Evolutionary conservation across 1,140 invertebrate genomes (phyloP), one percentile per base, ranked within the genome.

Genomic region (Lepidostoma basale): DNA sequence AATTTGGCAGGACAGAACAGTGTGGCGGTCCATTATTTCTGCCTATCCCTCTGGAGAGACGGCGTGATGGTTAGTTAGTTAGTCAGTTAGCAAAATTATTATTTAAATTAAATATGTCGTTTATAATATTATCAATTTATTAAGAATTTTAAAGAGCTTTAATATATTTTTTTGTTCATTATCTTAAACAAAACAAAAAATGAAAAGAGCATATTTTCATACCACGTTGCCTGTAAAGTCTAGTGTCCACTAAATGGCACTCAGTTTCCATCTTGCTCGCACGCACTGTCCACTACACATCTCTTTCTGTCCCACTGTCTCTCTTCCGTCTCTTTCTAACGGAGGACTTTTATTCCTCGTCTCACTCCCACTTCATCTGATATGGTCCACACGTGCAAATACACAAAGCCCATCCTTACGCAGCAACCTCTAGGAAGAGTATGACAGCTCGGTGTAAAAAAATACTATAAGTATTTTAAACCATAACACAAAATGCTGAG

Each of bases 201-300:
- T n/a, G n/a, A n/a, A n/a, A n/a, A 58, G 14, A 58, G 30, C 9
- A n/a, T 0, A 16, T 42, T 42, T 44, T 60, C 23, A 26, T 1
- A n/a, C 8, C 10, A 22, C 6, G 1, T 62, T 45, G n/a, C 3
- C 60, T 62, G 26, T 62, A 62, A n/a, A 10, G 60, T 64, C 62
- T 54, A 64, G 62, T 64, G 62, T 26, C 62, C 62, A 64, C 62
- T 64, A 33, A 54, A 62, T 64, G 47, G 62, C 45, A 64, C 33
- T 64, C 47, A 49, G 12, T 64, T 44, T 54, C 28, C 26, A 64
- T 64, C 62, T 28, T 33, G 8, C 33, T 64, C 62, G 18, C 45
- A 20, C 62, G 20, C 62, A 20, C 62, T 54, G 62, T 26, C 47
- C 26, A 52, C 10, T 1, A 22, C 45, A 10, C 45, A 39, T 64